Percentiles rank a stretch among this genome's conserved stretches.
phyloP scores from a whole-genome alignment of 1,140 invertebrate species.

The Phthorimaea operculella region DNA sequence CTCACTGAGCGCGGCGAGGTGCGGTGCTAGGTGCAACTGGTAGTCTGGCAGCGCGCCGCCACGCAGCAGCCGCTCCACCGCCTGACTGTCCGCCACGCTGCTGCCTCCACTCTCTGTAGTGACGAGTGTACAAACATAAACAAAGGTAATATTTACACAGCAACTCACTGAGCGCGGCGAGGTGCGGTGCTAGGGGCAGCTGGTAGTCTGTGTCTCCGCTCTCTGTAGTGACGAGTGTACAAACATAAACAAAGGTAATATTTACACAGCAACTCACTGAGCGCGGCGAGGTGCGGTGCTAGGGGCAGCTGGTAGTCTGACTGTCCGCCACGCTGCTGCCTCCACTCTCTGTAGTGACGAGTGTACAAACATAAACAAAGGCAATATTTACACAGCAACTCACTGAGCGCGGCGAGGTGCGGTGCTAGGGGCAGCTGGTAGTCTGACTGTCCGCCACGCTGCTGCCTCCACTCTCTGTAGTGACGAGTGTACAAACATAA shows the following conservation, averaged over 20 bases:
- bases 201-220: slow-evolving; percentile 65
- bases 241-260: too few relatives aligned
- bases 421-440: slow-evolving; percentile 64
- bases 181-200: slow-evolving; percentile 60
- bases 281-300: slow-evolving; percentile 63
- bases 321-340: slow-evolving; percentile 57
- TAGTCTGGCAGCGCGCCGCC: slow-evolving; percentile 62
- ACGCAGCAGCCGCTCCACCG: slow-evolving; percentile 59
- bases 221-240: slow-evolving; percentile 12
- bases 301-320: slow-evolving; percentile 64
- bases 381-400: slow-evolving; percentile 61
- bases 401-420: slow-evolving; percentile 66
- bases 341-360: slow-evolving; percentile 35
- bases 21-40: slow-evolving; percentile 61
- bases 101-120: slow-evolving; percentile 12
- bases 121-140: too few relatives aligned
- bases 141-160: too few relatives aligned
- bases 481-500: too few relatives aligned
- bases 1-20: slow-evolving; percentile 67
- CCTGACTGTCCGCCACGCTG: slow-evolving; percentile 56
- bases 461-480: slow-evolving; percentile 49
- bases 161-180: slow-evolving; percentile 67
- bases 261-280: slow-evolving; percentile 64
- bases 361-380: too few relatives aligned
- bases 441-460: slow-evolving; percentile 57